Evolutionary conservation across 2,797 vertebrate species (phyloP), one percentile per base, ranked within the genome.

Genomic region (Protonibea diacanthus): DNA sequence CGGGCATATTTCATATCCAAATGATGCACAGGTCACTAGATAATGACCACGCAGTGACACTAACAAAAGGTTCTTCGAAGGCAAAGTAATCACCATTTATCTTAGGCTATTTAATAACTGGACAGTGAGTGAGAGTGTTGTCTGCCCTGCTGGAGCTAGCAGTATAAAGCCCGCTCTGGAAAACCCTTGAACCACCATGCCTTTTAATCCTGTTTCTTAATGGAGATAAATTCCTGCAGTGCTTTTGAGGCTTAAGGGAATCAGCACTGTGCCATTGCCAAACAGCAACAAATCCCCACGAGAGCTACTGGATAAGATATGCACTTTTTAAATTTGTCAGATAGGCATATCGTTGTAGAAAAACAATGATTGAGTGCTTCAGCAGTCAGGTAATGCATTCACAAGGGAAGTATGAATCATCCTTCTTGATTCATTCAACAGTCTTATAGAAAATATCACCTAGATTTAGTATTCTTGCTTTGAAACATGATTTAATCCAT

Each of bases 171-270:
- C 48, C 53, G 64, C 81, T 71, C 65, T 71, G 76, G 62, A 86
- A 89, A 90, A 81, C 60, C 58, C 84, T 87, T 91, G 73, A 92
- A 91, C 79, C 85, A 79, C 85, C 74, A 65, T 82, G 86, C 58
- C 80, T 89, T 93, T 92, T 92, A 93, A 94, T 94, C 85, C 88
- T 60, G 73, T 91, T 93, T 92, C 81, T 81, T 92, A 94, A 93
- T 93, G 85, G 86, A 87, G 91, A 94, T 91, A 89, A 84, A 93
- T 92, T 91, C 82, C 76, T 88, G 76, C 85, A 86, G 89, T 77
- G 86, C 81, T 86, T 86, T 79, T 68, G 79, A 91, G 84, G 92
- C 90, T 93, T 93, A 86, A 85, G 81, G 67, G 85, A 93, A 88
- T 91, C 81, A 74, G 77, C 71, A 58, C 58, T 38, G 67, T 85